A percentile compares a stretch with the other conserved stretches of the same genome.
phyloP scores from a whole-genome alignment of 2,888 invertebrate species.

The Gymnocheta viridis region DNA sequence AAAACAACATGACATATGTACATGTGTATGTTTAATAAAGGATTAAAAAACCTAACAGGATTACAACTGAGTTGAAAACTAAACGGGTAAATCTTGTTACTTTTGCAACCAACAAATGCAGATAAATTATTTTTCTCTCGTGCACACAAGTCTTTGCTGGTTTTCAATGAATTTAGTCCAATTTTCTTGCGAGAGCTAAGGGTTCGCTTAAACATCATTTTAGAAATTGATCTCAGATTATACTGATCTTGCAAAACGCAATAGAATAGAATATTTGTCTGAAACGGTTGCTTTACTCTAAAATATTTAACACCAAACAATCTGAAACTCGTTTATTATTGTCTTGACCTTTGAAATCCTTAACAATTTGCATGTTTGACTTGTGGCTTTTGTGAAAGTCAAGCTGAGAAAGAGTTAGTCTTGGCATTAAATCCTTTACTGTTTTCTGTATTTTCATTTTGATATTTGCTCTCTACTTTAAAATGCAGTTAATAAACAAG shows the following conservation, averaged over 20 bases:
- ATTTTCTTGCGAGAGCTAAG: conserved; percentile 28
- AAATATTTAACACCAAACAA: conserved; percentile 36
- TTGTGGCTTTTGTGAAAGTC: conserved; percentile 68
- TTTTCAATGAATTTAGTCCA: conserved; percentile 57
- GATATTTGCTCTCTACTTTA: not conserved
- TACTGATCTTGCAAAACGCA: conserved; percentile 25
- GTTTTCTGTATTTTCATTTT: conserved; percentile 3
- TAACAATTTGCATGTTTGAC: conserved; percentile 63
- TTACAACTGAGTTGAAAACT: conserved; percentile 22
- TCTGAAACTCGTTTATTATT: conserved; percentile 6
- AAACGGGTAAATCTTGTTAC: conserved; percentile 47
- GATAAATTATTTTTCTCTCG: not conserved
- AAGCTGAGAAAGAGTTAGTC: conserved; percentile 66
- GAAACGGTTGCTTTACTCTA: not conserved
- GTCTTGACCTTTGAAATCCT: conserved; percentile 29
- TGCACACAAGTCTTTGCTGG: not conserved
- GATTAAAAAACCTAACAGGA: conserved; percentile 46
- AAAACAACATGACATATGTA: not conserved
- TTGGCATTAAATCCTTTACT: conserved; percentile 18
- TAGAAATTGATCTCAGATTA: conserved; percentile 61
- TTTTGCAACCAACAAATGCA: conserved; percentile 33
- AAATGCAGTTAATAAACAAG: conserved; percentile 49
- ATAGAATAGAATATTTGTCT: not conserved
- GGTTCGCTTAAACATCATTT: conserved; percentile 38
- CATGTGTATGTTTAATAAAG: too few species aligned